Evolutionary conservation across 1,140 invertebrate genomes (phyloP).

Genomic region (Neodiprion fabricii): DNA sequence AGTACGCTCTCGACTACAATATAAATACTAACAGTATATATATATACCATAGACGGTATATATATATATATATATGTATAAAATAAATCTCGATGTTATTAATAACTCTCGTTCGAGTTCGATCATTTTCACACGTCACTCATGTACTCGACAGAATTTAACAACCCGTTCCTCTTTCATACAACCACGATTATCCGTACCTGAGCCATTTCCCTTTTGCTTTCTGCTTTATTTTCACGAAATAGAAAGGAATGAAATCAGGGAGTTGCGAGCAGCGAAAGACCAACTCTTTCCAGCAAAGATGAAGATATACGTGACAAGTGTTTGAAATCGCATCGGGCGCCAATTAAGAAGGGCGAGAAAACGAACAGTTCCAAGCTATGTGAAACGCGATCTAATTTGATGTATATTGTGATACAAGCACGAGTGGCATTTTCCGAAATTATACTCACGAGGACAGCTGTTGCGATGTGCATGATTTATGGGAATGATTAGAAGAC

Average conservation of each 20-base stretch:
- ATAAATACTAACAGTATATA: slow-evolving; percentile 58
- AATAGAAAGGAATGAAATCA: too few relatives aligned
- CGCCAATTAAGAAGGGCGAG: too few relatives aligned
- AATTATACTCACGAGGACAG: not conserved
- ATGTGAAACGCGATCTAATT: too few relatives aligned
- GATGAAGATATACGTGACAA: too few relatives aligned
- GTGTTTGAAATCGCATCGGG: too few relatives aligned
- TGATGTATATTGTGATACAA: too few relatives aligned
- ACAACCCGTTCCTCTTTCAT: not conserved
- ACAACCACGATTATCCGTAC: not conserved
- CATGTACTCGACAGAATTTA: not conserved
- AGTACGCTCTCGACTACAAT: slow-evolving; percentile 62
- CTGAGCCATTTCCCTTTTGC: not conserved
- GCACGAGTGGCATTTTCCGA: not conserved
- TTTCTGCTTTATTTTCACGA: not conserved
- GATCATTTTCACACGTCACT: not conserved
- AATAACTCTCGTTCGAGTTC: slow-evolving; percentile 37
- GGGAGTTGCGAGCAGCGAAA: too few relatives aligned
- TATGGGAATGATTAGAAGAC: not conserved
- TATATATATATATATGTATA: slow-evolving; percentile 31
- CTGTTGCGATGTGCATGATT: too few relatives aligned
- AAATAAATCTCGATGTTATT: slow-evolving; percentile 64
- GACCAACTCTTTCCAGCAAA: too few relatives aligned
- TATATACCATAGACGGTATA: too few relatives aligned
- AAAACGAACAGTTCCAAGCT: too few relatives aligned